Conservation (phyloP, 2,888 invertebrate species). For the Dryococelus australis region DNA sequence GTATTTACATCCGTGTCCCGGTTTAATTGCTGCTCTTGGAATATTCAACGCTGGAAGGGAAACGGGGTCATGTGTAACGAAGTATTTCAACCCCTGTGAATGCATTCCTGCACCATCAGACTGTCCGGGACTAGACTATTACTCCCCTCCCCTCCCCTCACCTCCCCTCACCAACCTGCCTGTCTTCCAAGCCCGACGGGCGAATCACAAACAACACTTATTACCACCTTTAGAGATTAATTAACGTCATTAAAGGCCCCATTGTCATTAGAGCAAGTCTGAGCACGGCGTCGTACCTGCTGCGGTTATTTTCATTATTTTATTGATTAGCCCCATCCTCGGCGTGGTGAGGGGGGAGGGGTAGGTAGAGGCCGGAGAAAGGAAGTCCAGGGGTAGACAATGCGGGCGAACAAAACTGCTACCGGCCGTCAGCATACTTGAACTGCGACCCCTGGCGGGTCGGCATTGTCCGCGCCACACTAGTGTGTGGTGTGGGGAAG, state of each 20-base stretch:
- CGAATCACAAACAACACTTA: conserved; percentile 17
- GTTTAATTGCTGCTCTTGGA: too few species aligned
- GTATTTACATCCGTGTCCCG: too few species aligned
- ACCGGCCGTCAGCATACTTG: conserved; percentile 19
- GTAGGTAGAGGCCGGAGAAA: neutral
- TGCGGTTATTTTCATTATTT: conserved; percentile 12
- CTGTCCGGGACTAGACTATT: too few species aligned
- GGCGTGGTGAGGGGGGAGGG: neutral
- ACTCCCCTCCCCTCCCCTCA: too few species aligned
- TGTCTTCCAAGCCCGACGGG: neutral
- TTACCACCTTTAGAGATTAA: conserved; percentile 28
- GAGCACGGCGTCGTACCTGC: too few species aligned
- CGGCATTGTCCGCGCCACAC: neutral
- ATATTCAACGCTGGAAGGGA: too few species aligned
- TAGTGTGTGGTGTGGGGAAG: too few species aligned
- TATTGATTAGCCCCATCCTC: conserved; percentile 29
- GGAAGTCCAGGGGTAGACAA: neutral
- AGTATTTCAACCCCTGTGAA: too few species aligned
- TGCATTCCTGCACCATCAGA: too few species aligned
- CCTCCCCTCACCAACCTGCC: neutral
- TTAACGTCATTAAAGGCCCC: conserved; percentile 25
- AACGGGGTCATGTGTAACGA: too few species aligned
- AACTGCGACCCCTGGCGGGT: neutral
- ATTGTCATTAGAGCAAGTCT: conserved; percentile 22
- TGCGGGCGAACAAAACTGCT: conserved; percentile 1